A percentile compares a stretch with the other conserved stretches of the same genome.
Evolutionary conservation across 1,140 invertebrate genomes (phyloP).

Genomic region (Cydia amplana): DNA sequence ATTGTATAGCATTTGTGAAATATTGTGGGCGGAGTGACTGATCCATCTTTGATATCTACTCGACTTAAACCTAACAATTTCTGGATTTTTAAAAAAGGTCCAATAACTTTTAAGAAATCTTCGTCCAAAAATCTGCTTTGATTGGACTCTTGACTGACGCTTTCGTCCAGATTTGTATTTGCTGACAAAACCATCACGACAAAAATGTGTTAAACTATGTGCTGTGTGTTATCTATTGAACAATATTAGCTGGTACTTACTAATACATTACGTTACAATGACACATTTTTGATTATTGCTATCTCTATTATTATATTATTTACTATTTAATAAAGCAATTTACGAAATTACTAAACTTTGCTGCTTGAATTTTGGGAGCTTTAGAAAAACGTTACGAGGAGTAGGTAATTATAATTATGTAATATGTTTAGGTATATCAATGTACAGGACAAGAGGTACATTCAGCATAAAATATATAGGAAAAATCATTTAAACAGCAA

Average conservation of each 20-base stretch:
- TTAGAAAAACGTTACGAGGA: too few species aligned
- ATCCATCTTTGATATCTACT: slow-evolving; percentile 51
- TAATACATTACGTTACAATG: not conserved
- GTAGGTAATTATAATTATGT: too few species aligned
- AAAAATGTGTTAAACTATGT: not conserved
- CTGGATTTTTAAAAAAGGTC: slow-evolving; percentile 44
- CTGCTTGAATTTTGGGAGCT: too few species aligned
- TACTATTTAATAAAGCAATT: too few species aligned
- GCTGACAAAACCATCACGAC: not conserved
- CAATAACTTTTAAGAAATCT: slow-evolving; percentile 45
- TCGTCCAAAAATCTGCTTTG: slow-evolving; percentile 60
- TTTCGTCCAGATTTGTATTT: not conserved
- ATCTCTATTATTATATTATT: not conserved
- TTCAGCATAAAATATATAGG: too few species aligned
- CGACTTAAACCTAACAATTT: slow-evolving; percentile 48
- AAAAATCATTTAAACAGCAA: too few species aligned
- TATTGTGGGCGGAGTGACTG: slow-evolving; percentile 49
- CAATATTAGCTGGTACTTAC: not conserved
- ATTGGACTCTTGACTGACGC: slow-evolving; percentile 51
- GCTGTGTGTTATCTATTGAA: not conserved
- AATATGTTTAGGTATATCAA: too few species aligned
- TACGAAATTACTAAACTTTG: too few species aligned
- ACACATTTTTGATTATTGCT: not conserved
- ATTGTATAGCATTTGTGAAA: slow-evolving; percentile 53
- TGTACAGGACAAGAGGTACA: too few species aligned